Conservation (phyloP, 2,113 vertebrate species). For the Mionectes macconnelli region DNA sequence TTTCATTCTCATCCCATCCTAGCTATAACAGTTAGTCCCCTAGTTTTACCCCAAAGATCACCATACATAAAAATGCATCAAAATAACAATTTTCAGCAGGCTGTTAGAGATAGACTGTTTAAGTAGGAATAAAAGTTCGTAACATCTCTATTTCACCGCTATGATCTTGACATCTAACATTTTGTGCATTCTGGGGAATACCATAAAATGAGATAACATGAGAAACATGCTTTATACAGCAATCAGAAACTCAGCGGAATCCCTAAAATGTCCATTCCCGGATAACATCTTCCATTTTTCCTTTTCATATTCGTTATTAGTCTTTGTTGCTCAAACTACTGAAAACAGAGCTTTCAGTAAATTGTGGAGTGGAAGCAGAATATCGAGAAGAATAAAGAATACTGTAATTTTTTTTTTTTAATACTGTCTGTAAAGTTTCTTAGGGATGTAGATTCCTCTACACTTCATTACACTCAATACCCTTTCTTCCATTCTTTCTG, state of each 20-base stretch:
- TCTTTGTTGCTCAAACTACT: not conserved
- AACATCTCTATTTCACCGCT: constrained; percentile 32
- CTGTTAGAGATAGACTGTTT: constrained; percentile 24
- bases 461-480: not conserved
- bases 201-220: not conserved
- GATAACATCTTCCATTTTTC: not conserved
- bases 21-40: not conserved
- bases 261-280: not conserved
- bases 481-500: not conserved
- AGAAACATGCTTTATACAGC: not conserved
- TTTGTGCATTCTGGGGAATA: not conserved
- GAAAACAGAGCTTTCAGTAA: not conserved
- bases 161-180: not conserved
- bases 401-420: not conserved
- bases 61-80: constrained; percentile 32
- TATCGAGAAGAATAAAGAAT: too few species aligned
- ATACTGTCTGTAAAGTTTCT: not conserved
- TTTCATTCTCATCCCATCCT: constrained; percentile 15
- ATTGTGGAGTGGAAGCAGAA: not conserved
- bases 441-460: not conserved
- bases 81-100: constrained; percentile 56
- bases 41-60: not conserved
- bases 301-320: not conserved
- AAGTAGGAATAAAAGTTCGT: constrained; percentile 25
- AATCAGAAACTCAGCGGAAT: not conserved